Evolutionary conservation across 2,888 invertebrate species (phyloP).

Genomic region (Cyaniris semiargus): DNA sequence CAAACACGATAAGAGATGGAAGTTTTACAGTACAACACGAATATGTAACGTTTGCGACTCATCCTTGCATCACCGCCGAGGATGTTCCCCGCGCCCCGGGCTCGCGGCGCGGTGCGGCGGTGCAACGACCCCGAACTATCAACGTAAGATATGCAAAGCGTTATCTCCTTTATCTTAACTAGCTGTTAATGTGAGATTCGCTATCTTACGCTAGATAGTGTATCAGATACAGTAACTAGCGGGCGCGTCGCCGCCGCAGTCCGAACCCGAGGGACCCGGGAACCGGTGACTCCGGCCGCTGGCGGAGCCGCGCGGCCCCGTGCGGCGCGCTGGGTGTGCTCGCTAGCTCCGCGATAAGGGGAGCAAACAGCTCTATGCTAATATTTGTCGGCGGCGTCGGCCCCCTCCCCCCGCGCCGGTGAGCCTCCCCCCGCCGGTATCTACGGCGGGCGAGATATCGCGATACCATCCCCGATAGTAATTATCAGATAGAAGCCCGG

Average conservation of each 20-base stretch:
- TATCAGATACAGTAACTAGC: slow-evolving; percentile 72
- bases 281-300: background rate
- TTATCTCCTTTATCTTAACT: slow-evolving; percentile 79
- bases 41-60: background rate
- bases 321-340: slow-evolving; percentile 51
- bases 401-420: slow-evolving; percentile 39
- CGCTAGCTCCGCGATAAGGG: slow-evolving; percentile 61
- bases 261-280: background rate
- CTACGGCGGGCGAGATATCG: slow-evolving; percentile 59
- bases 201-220: slow-evolving; percentile 75
- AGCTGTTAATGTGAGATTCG: slow-evolving; percentile 71
- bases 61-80: background rate
- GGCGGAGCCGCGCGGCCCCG: slow-evolving; percentile 31
- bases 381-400: slow-evolving; percentile 65
- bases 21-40: background rate
- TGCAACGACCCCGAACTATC: slow-evolving; percentile 66
- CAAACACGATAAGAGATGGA: background rate
- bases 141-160: slow-evolving; percentile 74
- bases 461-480: slow-evolving; percentile 73
- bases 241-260: slow-evolving; percentile 45
- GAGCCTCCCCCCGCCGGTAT: slow-evolving; percentile 47
- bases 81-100: background rate
- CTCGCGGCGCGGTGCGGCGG: slow-evolving; percentile 39
- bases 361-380: slow-evolving; percentile 61
- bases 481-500: slow-evolving; percentile 72